Base-by-base conservation (phyloP, 1,140 invertebrate species). In the Lanistes nyassanus region DNA sequence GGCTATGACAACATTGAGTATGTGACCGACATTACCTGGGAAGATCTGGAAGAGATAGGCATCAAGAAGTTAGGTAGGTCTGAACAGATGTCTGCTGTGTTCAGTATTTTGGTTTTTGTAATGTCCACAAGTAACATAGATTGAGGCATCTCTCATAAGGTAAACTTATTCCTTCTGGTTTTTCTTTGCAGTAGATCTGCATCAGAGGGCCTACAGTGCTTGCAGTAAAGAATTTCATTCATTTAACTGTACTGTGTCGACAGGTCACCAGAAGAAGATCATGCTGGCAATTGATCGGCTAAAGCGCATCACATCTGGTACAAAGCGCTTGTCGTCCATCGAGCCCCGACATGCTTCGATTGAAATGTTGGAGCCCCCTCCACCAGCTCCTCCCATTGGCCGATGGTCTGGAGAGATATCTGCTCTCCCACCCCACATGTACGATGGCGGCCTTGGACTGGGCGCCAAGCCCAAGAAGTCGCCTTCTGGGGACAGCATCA, bases 231-330 rank as follows among this genome's bases (percentile, higher is more conserved):
- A 9, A 60, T 60, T 26, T 60, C 56, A 53, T 58, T 23, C 56
- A 67, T 26, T 0, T 31, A 67, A 67, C 0, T 71, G 9, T 69
- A 29, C 93, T 75, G 31, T 96, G 39, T 93, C 94, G 84, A 89
- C 96, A 85, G 98, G 98, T 36, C 98, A 99, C 89, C 98, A 99
- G 89, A 99, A 99, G 92, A 97, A 98, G 90, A 94, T 99, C 79
- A 93, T 98, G 81, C 90, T 99, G 80, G 98, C 97, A 71, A 98
- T 99, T 81, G 99, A 99, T 88, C 92, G 97, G 89, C 93, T 99
- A 23, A 98, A 99, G 90, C 96, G 98, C 87, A 95, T 98, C 74
- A 80, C 85, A 67, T 80, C 81, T 51, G 82, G 81, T 69, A 71
- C 75, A 29, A 88, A 86, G 69, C 79, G 86, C 21, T 74, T 84